phyloP scores from a whole-genome alignment of 64 coral and sea anemone species.

The Trachythela sp. region DNA sequence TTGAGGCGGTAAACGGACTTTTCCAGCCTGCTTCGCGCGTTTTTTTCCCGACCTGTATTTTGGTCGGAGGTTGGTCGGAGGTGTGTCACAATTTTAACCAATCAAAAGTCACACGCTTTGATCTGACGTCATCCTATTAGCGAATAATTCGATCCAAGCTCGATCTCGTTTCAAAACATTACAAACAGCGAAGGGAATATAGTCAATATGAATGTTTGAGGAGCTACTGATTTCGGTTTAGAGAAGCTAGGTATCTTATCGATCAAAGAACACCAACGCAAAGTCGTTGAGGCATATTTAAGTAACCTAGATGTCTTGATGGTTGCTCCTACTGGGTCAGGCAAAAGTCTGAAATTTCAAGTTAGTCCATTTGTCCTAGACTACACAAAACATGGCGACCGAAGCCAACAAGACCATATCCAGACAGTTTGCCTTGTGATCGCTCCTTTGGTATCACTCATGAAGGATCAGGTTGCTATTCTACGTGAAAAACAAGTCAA shows the following conservation, averaged over 20 bases:
- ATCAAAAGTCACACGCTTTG: too few species aligned
- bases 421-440: conserved; percentile 20
- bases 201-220: background rate
- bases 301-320: background rate
- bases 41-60: too few species aligned
- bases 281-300: conserved; percentile 25
- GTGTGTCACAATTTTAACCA: too few species aligned
- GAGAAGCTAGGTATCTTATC: background rate
- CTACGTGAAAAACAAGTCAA: conserved; percentile 7
- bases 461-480: conserved; percentile 21
- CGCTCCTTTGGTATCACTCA: conserved; percentile 4
- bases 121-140: too few species aligned
- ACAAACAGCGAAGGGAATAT: background rate
- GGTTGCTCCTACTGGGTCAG: conserved; percentile 6
- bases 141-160: too few species aligned
- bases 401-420: conserved; percentile 12
- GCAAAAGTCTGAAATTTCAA: conserved; percentile 8
- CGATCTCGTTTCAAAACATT: too few species aligned
- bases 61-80: too few species aligned
- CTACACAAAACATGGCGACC: conserved; percentile 7
- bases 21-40: too few species aligned
- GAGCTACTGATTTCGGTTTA: background rate
- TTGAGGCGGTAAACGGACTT: too few species aligned
- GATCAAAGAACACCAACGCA: background rate
- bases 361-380: background rate